Base-by-base conservation (phyloP, 2,113 vertebrate genomes). In the Abramis brama region DNA sequence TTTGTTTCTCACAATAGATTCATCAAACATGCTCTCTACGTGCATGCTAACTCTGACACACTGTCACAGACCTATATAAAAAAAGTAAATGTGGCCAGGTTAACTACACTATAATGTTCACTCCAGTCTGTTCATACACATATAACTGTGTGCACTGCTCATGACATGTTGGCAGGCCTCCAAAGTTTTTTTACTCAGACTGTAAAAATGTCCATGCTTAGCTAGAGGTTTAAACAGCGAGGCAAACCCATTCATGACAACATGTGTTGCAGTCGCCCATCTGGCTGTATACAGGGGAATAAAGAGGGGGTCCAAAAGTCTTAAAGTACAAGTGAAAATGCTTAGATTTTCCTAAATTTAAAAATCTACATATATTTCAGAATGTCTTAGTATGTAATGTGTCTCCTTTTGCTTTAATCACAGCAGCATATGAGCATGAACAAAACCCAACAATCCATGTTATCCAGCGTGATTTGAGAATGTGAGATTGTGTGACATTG, bases 181-280 rank as follows among this genome's bases (percentile, higher is more conserved):
- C 25, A 60, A 60, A 47, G 19, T n/a, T 73, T 17, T 73, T 71
- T 71, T 36, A 71, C 68, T n/a, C 36, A 43, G 68, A 71, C 8
- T 9, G 70, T 45, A 73, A 73, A n/a, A 75, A n/a, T 4, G 55
- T 47, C 50, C n/a, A 47, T 74, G 23, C 39, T 74, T 74, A 47
- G 36, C 11, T 25, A 74, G 23, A 74, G 5, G 11, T 74, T 59
- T 60, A 23, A 60, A 75, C 52, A 60, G 13, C 6, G 43, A 10
- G 1, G 50, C 50, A 84, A 84, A 75, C 8, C 33, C 55, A 74
- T 74, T 84, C 39, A 84, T 75, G 82, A 84, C 5, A 13, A 57
- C 8, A 74, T 74, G 71, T 45, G 36, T 83, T 70, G 33, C 33
- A 43, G 82, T 60, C 15, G 17, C 21, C n/a, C 15, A 62, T 84